These are phyloP conservation scores for Peribatodes rhomboidaria DNA, from an alignment of 2,888 invertebrate species.

Conservation along the genomic window DNA sequence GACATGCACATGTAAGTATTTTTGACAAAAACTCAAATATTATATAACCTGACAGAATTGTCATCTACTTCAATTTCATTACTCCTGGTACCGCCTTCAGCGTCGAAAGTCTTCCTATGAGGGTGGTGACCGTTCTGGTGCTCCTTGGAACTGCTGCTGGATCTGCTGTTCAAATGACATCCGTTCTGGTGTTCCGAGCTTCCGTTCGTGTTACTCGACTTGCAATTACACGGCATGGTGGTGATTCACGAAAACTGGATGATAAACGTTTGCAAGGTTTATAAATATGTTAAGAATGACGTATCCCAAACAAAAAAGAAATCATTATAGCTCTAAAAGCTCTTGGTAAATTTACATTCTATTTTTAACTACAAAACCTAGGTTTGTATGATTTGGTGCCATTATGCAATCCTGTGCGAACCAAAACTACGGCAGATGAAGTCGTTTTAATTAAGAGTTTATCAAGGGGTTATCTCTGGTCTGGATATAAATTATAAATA, in stretches of 20 bases:
- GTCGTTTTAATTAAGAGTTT: conserved; percentile 24
- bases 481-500: conserved; percentile 27
- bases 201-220: conserved; percentile 50
- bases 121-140: conserved; percentile 58
- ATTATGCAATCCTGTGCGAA: neutral
- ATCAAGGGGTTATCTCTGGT: conserved; percentile 30
- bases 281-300: neutral
- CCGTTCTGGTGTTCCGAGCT: conserved; percentile 54
- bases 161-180: conserved; percentile 51
- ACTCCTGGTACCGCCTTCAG: conserved; percentile 33
- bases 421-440: conserved; percentile 1
- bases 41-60: conserved; percentile 67
- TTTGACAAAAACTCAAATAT: neutral
- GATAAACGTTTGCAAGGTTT: neutral
- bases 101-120: conserved; percentile 65
- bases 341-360: too few relatives aligned
- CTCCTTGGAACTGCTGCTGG: conserved; percentile 37
- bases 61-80: conserved; percentile 49
- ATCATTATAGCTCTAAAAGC: too few relatives aligned
- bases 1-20: neutral
- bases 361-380: too few relatives aligned
- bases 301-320: too few relatives aligned
- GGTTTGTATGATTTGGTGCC: neutral
- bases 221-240: conserved; percentile 68
- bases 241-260: conserved; percentile 30